These are phyloP conservation scores for Caradrina kadenii DNA, from an alignment of 2,888 invertebrate genomes.

Conservation along the genomic window DNA sequence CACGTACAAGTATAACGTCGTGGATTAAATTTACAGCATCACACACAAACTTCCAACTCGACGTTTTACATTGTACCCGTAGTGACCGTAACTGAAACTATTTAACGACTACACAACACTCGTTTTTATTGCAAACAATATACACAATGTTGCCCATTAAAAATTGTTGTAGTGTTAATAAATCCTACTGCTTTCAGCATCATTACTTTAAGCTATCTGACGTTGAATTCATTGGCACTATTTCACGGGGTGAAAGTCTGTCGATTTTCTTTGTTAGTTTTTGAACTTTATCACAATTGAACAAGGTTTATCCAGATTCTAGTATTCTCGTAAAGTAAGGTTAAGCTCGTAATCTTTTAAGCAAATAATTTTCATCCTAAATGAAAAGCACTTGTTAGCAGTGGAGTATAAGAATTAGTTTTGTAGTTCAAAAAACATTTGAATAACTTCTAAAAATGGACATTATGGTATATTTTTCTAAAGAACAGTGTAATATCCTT, in stretches of 20 bases:
- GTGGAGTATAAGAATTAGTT: no score
- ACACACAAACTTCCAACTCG: slow-evolving; percentile 23
- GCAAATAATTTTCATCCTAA: no score
- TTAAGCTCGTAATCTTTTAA: no score
- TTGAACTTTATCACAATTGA: no score
- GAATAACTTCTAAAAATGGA: no score
- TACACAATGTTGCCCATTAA: slow-evolving; percentile 30
- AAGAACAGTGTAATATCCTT: slow-evolving; percentile 25
- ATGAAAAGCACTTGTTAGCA: no score
- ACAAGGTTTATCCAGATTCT: no score
- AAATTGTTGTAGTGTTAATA: slow-evolving; percentile 16
- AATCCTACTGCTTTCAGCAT: not conserved
- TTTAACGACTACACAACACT: slow-evolving; percentile 35
- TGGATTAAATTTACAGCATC: slow-evolving; percentile 38
- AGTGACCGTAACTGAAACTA: slow-evolving; percentile 42
- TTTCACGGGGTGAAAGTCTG: not conserved
- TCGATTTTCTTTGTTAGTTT: no score
- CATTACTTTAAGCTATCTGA: not conserved
- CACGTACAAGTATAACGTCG: slow-evolving; percentile 32
- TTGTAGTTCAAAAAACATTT: no score
- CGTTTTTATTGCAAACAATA: slow-evolving; percentile 33
- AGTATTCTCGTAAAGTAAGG: no score
- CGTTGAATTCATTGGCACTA: not conserved
- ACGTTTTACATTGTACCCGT: slow-evolving; percentile 10
- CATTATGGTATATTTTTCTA: not conserved